Percentiles rank a stretch among this genome's conserved stretches.
Evolutionary conservation across 2,888 invertebrate species (phyloP).

Genomic region (Zaprionus bogoriensis): DNA sequence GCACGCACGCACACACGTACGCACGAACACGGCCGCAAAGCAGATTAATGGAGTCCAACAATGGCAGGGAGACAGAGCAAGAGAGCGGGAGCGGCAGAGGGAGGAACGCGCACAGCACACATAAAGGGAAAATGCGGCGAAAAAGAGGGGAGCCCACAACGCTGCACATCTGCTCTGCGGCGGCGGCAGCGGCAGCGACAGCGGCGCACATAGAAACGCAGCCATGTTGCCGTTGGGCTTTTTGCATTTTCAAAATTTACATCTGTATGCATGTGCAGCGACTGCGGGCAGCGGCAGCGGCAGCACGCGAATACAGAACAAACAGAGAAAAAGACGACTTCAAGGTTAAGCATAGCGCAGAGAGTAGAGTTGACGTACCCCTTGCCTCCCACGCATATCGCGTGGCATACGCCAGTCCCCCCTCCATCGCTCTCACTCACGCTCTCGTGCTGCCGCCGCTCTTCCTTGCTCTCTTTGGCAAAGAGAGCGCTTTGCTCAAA

Average conservation of each 20-base stretch:
- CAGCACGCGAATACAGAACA: conserved; percentile 45
- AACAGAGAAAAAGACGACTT: conserved; percentile 50
- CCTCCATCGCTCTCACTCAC: conserved; percentile 22
- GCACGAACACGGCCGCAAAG: conserved; percentile 30
- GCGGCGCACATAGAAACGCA: conserved; percentile 22
- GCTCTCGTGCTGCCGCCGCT: conserved; percentile 2
- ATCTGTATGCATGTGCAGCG: conserved; percentile 67
- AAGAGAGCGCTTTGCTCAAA: conserved; percentile 42
- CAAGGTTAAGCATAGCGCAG: conserved; percentile 59
- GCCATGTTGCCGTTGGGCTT: conserved; percentile 53
- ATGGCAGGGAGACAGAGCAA: conserved; percentile 9
- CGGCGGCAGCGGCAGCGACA: neutral
- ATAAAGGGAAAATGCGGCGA: conserved; percentile 33
- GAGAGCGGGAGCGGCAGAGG: conserved; percentile 17
- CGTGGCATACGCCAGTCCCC: conserved; percentile 3
- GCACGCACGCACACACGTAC: too few relatives aligned
- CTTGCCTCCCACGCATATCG: conserved; percentile 33
- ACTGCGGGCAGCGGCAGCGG: conserved; percentile 15
- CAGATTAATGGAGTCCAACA: conserved; percentile 69
- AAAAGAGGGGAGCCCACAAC: conserved; percentile 51
- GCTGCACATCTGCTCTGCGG: conserved; percentile 52
- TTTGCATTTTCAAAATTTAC: conserved; percentile 66
- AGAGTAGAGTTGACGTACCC: conserved; percentile 54
- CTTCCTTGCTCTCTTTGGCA: neutral
- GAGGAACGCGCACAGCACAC: conserved; percentile 18